phyloP scores from a whole-genome alignment of 2,113 vertebrate genomes.

The Otis tarda region DNA sequence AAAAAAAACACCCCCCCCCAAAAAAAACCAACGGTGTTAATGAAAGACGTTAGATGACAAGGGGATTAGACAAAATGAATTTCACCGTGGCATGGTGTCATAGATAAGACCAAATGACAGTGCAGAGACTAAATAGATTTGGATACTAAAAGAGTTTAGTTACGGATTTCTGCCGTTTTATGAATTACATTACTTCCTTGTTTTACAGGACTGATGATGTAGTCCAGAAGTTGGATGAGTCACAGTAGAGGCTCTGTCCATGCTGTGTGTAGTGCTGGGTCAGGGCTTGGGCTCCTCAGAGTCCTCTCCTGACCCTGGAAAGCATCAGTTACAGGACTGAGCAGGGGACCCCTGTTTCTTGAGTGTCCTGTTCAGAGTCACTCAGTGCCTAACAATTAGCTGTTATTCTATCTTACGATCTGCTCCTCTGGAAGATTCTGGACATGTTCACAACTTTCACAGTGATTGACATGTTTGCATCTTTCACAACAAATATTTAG shows the following conservation, averaged over 20 bases:
- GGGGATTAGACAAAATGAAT: background rate
- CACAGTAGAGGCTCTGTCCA: background rate
- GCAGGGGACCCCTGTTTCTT: background rate
- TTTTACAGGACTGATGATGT: accelerated
- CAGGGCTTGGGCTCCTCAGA: background rate
- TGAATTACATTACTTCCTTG: background rate
- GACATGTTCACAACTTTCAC: accelerated
- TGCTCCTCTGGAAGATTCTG: background rate
- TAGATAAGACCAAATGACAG: background rate
- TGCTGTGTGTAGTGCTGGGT: background rate
- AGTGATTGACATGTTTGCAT: background rate
- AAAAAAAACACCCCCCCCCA: background rate
- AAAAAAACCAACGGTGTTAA: background rate
- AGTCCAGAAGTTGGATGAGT: background rate
- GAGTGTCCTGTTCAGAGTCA: background rate
- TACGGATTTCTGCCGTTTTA: background rate
- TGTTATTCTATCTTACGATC: background rate
- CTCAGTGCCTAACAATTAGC: background rate
- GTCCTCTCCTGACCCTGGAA: background rate
- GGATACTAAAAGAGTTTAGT: background rate
- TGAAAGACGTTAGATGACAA: background rate
- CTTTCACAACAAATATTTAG: background rate
- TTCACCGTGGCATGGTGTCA: background rate
- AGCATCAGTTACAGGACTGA: background rate
- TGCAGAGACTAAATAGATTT: background rate